Base-by-base conservation (phyloP, 2,797 vertebrate genomes). In the Mionectes olivaceus region DNA sequence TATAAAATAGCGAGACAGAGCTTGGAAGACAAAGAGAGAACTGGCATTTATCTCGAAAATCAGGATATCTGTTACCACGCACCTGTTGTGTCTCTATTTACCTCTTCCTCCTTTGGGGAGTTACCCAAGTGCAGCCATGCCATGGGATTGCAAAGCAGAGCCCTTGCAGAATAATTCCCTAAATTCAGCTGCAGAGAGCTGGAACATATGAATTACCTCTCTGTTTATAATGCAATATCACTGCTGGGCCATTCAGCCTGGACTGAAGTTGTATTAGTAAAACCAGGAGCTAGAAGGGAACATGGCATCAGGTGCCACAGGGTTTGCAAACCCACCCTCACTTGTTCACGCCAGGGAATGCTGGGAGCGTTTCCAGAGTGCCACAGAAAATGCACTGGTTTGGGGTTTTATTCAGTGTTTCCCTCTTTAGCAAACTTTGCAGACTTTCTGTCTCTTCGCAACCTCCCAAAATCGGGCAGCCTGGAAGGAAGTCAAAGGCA, bases 281-380 rank as follows among this genome's bases (percentile, higher is more conserved):
- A 81, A 71, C 17, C 78, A 44, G 81, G 47, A 27, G 53, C 77
- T 82, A 83, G 92, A 87, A 90, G 84, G 83, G 89, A 86, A 91
- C 55, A 61, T 44, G 86, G 94, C 68, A 87, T 23, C 80, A 84
- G 76, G 46, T 89, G 86, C 37, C 4, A 3, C 24, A 24, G 76
- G 78, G 60, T 74, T 89, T 86, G 93, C 83, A 86, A 93, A 67
- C 74, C 89, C 95, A 92, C 74, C 88, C 89, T 83, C 2, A 2
- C 73, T 88, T 46, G 59, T 57, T 67, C 85, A 7, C 39, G 9
- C 9, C 11, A 1, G 35, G 78, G 53, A 53, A 41, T 0, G 0
- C 25, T 0, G 0, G 88, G 10, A 94, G 65, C 81, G 56, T 77
- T 95, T 87, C 87, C 88, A 87, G 73, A 88, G 28, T 27, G 41